phyloP scores from a whole-genome alignment of 2,113 vertebrate species.

The Chloropsis cyanopogon region DNA sequence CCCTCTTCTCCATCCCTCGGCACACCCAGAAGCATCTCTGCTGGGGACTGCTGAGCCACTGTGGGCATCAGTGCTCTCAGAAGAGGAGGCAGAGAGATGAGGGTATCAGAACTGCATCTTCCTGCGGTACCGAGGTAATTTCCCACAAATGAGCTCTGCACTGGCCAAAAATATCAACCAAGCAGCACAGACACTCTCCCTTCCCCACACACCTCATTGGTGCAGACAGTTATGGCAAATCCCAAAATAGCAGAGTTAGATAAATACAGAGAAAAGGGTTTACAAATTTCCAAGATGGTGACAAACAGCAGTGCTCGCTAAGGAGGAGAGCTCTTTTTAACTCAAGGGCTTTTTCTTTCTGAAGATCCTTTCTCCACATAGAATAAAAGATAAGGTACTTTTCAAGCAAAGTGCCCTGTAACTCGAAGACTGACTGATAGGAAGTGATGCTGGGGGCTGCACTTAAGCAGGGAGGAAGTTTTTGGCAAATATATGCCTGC shows the following conservation, averaged over 20 bases:
- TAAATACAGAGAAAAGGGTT: slow-evolving; percentile 46
- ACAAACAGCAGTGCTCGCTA: not conserved
- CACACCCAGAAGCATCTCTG: accelerated
- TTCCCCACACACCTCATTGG: not conserved
- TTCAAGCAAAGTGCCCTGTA: not conserved
- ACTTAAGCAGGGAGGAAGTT: not conserved
- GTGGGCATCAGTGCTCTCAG: not conserved
- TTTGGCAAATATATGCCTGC: not conserved
- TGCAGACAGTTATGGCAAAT: not conserved
- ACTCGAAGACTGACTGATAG: not conserved
- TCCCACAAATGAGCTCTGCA: not conserved
- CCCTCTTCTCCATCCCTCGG: not conserved
- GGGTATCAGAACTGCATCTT: not conserved
- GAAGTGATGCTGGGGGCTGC: not conserved
- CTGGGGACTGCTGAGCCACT: not conserved
- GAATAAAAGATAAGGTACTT: not conserved
- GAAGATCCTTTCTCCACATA: not conserved
- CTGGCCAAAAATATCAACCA: not conserved
- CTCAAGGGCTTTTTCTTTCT: not conserved
- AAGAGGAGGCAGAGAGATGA: not conserved
- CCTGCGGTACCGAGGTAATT: accelerated
- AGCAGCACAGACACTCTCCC: not conserved
- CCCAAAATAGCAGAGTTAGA: slow-evolving; percentile 47
- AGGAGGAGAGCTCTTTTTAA: not conserved
- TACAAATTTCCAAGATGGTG: slow-evolving; percentile 26